Percentiles rank a stretch among this genome's conserved stretches.
Conservation (phyloP, 2,888 invertebrate species). For the Nasonia oneida region DNA sequence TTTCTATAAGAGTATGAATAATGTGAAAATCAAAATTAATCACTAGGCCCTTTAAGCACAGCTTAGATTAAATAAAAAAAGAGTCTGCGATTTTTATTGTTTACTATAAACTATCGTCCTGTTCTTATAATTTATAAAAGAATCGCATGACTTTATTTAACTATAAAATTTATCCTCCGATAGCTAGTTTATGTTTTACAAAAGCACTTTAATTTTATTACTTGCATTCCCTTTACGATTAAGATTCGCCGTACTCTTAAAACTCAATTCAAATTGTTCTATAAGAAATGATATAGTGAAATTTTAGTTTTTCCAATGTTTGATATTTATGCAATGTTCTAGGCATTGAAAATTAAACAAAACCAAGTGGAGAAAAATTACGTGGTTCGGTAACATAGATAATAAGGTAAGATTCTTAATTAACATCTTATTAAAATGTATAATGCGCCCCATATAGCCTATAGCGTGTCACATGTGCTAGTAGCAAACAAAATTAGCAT, state of each 20-base stretch:
- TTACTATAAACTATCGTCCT: too few species aligned
- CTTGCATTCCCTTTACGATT: neutral
- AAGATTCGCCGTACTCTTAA: neutral
- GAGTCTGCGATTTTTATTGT: neutral
- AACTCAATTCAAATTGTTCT: neutral
- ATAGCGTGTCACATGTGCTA: neutral
- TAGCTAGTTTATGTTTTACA: neutral
- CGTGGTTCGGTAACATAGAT: too few species aligned
- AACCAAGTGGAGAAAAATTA: neutral
- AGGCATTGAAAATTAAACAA: neutral
- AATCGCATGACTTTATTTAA: neutral
- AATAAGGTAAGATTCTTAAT: too few species aligned
- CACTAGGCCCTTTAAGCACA: neutral
- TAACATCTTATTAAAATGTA: too few species aligned
- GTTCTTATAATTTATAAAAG: too few species aligned
- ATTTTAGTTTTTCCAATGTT: neutral
- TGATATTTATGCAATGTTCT: too few species aligned
- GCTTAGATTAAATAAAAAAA: neutral
- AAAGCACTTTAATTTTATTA: neutral
- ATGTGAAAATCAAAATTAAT: neutral
- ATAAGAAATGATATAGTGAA: neutral
- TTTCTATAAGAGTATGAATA: constrained; percentile 3
- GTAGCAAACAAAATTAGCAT: neutral
- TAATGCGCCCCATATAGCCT: neutral
- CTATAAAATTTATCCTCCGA: neutral